phyloP scores from a whole-genome alignment of 2,113 vertebrate genomes.

The Xiphias gladius region DNA sequence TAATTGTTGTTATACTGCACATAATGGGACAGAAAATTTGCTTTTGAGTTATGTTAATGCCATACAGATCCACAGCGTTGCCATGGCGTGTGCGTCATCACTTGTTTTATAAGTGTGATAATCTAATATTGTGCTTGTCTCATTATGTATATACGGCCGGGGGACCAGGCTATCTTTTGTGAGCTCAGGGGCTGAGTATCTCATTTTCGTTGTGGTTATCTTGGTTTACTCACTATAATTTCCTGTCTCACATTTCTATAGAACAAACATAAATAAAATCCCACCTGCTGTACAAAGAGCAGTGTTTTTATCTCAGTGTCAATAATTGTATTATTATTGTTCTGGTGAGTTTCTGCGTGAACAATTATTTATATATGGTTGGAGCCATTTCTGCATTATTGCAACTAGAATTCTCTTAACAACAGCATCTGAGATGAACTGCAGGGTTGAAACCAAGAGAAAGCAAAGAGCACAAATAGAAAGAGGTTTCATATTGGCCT shows the following conservation, averaged over 20 bases:
- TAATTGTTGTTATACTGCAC: background rate
- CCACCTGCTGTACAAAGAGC: slow-evolving; percentile 2
- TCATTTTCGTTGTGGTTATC: slow-evolving; percentile 30
- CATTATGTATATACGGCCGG: slow-evolving; percentile 6
- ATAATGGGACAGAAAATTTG: background rate
- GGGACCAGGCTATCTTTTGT: background rate
- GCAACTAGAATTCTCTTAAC: background rate
- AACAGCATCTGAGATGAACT: background rate
- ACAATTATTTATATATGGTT: slow-evolving; percentile 1
- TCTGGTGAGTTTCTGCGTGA: background rate
- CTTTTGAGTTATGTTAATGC: background rate
- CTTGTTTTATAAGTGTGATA: slow-evolving; percentile 26
- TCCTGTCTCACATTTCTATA: background rate
- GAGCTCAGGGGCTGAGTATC: background rate
- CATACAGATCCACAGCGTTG: background rate
- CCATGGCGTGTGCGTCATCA: slow-evolving; percentile 13
- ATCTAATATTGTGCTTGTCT: slow-evolving; percentile 35
- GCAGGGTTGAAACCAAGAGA: background rate
- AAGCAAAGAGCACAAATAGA: background rate
- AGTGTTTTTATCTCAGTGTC: slow-evolving; percentile 17
- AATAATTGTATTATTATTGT: slow-evolving; percentile 1
- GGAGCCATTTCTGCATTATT: background rate
- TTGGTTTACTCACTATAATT: slow-evolving; percentile 39
- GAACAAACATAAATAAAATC: slow-evolving; percentile 33
- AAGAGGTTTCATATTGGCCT: background rate